Percentiles rank a stretch among this genome's conserved stretches.
Evolutionary conservation across 1,140 invertebrate genomes (phyloP).

Genomic region (Elymnias hypermnestra): DNA sequence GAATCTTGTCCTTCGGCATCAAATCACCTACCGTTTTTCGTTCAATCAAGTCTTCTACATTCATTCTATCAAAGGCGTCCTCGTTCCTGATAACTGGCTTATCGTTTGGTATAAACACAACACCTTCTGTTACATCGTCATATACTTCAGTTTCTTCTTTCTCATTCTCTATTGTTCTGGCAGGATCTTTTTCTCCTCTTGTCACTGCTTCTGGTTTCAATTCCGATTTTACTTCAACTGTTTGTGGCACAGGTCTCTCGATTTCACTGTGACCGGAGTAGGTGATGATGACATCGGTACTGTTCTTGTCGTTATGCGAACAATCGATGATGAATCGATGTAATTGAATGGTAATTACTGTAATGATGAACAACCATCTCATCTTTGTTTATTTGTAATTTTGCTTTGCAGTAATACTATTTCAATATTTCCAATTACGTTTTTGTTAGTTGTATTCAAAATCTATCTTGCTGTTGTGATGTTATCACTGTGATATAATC

Average conservation of each 20-base stretch:
- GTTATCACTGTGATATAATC: no score
- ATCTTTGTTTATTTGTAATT: no score
- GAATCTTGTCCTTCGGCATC: not conserved
- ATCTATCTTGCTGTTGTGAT: no score
- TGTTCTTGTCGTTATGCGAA: conserved; percentile 23
- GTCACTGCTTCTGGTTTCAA: not conserved
- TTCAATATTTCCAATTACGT: no score
- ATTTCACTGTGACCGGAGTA: conserved; percentile 36
- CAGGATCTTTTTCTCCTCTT: not conserved
- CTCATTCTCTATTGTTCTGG: not conserved
- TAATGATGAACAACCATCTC: no score
- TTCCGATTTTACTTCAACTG: conserved; percentile 8
- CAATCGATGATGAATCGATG: conserved; percentile 12
- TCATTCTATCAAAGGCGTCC: conserved; percentile 19
- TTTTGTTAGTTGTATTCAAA: no score
- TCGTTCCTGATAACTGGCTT: conserved; percentile 24
- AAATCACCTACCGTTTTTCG: conserved; percentile 11
- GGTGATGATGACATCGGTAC: conserved; percentile 33
- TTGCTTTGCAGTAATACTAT: no score
- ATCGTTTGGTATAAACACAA: conserved; percentile 43
- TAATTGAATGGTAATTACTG: conserved; percentile 14
- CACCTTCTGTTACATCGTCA: conserved; percentile 13
- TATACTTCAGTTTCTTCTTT: conserved; percentile 4
- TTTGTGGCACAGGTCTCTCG: conserved; percentile 7
- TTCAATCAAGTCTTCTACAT: conserved; percentile 27